Conservation (phyloP, 2,797 vertebrate species). For the Esox lucius region DNA sequence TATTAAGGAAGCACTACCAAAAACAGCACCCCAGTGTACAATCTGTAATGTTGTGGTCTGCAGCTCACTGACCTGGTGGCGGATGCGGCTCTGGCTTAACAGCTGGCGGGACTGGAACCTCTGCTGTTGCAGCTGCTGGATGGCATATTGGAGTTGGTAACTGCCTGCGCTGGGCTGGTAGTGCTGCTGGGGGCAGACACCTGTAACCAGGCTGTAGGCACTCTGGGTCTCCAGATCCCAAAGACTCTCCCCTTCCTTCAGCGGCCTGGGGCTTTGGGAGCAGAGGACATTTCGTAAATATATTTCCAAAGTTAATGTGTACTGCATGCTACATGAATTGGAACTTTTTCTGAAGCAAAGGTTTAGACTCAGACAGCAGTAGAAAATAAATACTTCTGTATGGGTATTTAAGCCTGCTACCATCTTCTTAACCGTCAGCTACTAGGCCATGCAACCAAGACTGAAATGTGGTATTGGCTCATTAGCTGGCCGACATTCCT, state of each 20-base stretch:
- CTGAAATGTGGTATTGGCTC: conserved; percentile 34
- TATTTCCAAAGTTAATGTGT: neutral
- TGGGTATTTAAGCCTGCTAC: neutral
- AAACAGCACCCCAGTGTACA: neutral
- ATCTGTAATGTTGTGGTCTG: neutral
- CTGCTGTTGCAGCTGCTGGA: conserved; percentile 89
- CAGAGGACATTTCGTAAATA: neutral
- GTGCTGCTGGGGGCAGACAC: conserved; percentile 62
- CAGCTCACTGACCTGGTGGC: conserved; percentile 77
- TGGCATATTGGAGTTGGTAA: conserved; percentile 87
- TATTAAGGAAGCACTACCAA: neutral
- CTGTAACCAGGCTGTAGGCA: conserved; percentile 60
- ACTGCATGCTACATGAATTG: neutral
- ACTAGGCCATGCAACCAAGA: conserved; percentile 24
- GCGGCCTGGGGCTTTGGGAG: conserved; percentile 57
- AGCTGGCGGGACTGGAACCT: conserved; percentile 80
- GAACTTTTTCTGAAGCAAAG: neutral
- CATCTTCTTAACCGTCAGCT: conserved; percentile 15
- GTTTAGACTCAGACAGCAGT: neutral
- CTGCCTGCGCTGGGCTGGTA: conserved; percentile 70
- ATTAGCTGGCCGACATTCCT: conserved; percentile 37
- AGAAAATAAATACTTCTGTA: neutral
- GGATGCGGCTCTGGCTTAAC: conserved; percentile 79
- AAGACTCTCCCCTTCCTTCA: conserved; percentile 60
- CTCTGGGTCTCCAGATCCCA: conserved; percentile 72